Evolutionary conservation across 37 sponge, comb jelly and placozoan genomes (phyloP).

Genomic region (Amphimedon queenslandica): DNA sequence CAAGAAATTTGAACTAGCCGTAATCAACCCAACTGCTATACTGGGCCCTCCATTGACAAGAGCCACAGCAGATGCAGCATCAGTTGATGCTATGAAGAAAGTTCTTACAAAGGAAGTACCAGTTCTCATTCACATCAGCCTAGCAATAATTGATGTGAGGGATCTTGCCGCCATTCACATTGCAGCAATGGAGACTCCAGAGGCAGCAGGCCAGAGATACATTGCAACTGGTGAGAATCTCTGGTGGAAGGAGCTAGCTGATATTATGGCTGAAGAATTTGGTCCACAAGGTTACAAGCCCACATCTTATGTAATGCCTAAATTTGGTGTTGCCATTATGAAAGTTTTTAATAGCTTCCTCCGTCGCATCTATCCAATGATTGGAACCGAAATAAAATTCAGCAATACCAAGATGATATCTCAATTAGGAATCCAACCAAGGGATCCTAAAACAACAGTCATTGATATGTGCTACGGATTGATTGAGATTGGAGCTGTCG

Average conservation of each 20-base stretch:
- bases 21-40: constrained; percentile 64
- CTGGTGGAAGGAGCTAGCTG: constrained; percentile 50
- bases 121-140: constrained; percentile 38
- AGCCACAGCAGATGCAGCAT: constrained; percentile 23
- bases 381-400: constrained; percentile 33
- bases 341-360: constrained; percentile 25
- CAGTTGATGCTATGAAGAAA: constrained; percentile 9
- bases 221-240: constrained; percentile 17
- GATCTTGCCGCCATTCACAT: constrained; percentile 87
- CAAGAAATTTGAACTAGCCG: constrained; percentile 79
- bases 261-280: constrained; percentile 58
- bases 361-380: constrained; percentile 17
- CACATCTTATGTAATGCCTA: constrained; percentile 29
- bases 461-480: constrained; percentile 81
- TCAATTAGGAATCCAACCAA: constrained; percentile 63
- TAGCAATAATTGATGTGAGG: constrained; percentile 72
- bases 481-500: constrained; percentile 63
- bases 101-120: constrained; percentile 48
- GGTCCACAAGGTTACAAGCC: constrained; percentile 70
- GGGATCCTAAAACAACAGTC: constrained; percentile 37
- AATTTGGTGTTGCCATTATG: constrained; percentile 34
- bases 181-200: constrained; percentile 69
- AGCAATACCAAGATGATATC: constrained; percentile 52
- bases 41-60: constrained; percentile 68
- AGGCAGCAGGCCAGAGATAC: constrained; percentile 62